phyloP scores from a whole-genome alignment of 2,113 vertebrate species.

The Scomber japonicus region DNA sequence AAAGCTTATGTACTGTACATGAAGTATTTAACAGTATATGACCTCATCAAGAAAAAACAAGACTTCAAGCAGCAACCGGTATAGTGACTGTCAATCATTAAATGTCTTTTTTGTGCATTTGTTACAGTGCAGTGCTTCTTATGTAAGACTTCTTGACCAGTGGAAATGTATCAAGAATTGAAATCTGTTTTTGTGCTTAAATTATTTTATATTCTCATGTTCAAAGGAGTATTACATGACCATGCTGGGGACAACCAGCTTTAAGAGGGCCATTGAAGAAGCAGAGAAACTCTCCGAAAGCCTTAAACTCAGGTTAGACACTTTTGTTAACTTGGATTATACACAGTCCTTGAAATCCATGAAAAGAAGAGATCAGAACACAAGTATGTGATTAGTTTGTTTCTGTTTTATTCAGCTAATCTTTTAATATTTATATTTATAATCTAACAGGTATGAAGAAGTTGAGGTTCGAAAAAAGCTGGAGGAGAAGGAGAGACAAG shows the following conservation, averaged over 20 bases:
- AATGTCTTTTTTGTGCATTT: neutral
- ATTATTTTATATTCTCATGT: neutral
- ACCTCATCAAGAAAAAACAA: conserved; percentile 93
- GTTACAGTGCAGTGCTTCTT: neutral
- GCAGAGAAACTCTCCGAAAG: conserved; percentile 97
- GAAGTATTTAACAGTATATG: conserved; percentile 95
- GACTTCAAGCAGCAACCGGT: conserved; percentile 98
- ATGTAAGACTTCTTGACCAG: neutral
- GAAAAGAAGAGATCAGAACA: neutral
- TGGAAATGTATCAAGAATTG: neutral
- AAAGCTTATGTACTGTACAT: conserved; percentile 97
- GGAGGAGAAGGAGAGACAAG: conserved; percentile 92
- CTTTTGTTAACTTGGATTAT: neutral
- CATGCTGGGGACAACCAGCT: conserved; percentile 91
- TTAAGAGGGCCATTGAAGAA: conserved; percentile 97
- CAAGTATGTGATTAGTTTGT: neutral
- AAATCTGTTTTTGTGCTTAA: neutral
- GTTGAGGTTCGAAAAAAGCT: conserved; percentile 95
- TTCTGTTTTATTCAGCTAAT: neutral
- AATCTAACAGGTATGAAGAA: conserved; percentile 92
- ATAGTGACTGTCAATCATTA: conserved; percentile 44
- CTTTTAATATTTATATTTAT: neutral
- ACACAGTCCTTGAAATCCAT: neutral
- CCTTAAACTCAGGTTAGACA: conserved; percentile 91
- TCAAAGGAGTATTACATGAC: conserved; percentile 92